phyloP scores from a whole-genome alignment of 37 sponge, comb jelly and placozoan genomes.

The Petrosia ficiformis region DNA sequence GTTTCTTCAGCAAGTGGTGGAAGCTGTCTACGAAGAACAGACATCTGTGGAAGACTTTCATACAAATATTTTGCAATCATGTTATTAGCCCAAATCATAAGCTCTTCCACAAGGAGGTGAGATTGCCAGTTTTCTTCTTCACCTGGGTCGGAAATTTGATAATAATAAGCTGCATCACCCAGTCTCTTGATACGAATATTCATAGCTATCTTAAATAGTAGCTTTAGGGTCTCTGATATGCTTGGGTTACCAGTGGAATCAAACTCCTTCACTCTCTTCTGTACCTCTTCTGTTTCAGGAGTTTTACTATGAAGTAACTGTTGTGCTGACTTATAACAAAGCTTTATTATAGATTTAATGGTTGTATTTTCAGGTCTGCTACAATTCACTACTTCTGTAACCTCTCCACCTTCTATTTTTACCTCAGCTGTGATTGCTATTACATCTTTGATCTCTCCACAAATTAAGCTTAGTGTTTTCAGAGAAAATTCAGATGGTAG shows the following conservation, averaged over 20 bases:
- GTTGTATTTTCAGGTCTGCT: not conserved
- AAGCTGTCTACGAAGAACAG: too few species aligned
- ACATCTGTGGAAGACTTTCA: constrained; percentile 1
- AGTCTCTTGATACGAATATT: constrained; percentile 19
- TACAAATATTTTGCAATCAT: constrained; percentile 27
- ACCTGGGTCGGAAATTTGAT: constrained; percentile 15
- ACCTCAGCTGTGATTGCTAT: not conserved
- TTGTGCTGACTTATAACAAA: constrained; percentile 42
- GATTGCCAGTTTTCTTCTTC: constrained; percentile 26
- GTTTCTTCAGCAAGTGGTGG: not conserved
- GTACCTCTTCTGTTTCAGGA: not conserved
- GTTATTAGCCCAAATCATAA: constrained; percentile 76
- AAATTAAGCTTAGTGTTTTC: not conserved
- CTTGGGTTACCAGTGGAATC: not conserved
- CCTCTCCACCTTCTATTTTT: not conserved
- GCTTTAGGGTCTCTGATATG: constrained; percentile 13
- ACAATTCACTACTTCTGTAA: not conserved
- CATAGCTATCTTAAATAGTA: constrained; percentile 37
- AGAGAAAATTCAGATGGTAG: not conserved
- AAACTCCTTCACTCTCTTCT: not conserved
- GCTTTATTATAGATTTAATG: constrained; percentile 6
- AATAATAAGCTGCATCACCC: constrained; percentile 13
- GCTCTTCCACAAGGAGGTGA: constrained; percentile 48
- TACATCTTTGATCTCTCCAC: not conserved
- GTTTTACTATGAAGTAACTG: not conserved